phyloP scores from a whole-genome alignment of 2,888 invertebrate species.

The Lasioglossum vierecki region DNA sequence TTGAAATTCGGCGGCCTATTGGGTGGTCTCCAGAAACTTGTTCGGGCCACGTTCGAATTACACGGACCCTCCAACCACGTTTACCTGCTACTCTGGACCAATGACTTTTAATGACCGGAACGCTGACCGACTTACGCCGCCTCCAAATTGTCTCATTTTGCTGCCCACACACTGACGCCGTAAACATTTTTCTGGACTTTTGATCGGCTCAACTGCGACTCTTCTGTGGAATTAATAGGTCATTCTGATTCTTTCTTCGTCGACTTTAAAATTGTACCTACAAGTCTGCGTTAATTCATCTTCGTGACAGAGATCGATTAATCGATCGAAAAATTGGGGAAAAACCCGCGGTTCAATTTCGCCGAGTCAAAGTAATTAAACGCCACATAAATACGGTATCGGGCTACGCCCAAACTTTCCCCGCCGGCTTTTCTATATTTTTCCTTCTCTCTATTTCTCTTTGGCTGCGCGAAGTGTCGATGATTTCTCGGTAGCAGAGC shows the following conservation, averaged over 20 bases:
- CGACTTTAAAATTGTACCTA: too few relatives aligned
- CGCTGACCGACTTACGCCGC: neutral
- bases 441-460: neutral
- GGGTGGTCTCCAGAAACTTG: slow-evolving; percentile 5
- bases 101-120: neutral
- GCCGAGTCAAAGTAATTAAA: neutral
- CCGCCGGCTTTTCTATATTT: neutral
- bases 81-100: neutral
- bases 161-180: neutral
- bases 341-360: neutral
- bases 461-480: neutral
- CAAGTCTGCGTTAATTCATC: too few relatives aligned
- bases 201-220: neutral
- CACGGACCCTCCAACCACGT: neutral
- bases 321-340: neutral
- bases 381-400: neutral
- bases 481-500: slow-evolving; percentile 1
- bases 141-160: neutral
- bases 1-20: slow-evolving; percentile 4
- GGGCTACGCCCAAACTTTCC: slow-evolving; percentile 18
- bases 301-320: too few relatives aligned
- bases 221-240: too few relatives aligned
- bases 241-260: too few relatives aligned
- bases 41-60: neutral
- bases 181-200: neutral